Evolutionary conservation across 2,113 vertebrate genomes (phyloP), one percentile per base, ranked within the genome.

Genomic region (Amblyopsis rosae): DNA sequence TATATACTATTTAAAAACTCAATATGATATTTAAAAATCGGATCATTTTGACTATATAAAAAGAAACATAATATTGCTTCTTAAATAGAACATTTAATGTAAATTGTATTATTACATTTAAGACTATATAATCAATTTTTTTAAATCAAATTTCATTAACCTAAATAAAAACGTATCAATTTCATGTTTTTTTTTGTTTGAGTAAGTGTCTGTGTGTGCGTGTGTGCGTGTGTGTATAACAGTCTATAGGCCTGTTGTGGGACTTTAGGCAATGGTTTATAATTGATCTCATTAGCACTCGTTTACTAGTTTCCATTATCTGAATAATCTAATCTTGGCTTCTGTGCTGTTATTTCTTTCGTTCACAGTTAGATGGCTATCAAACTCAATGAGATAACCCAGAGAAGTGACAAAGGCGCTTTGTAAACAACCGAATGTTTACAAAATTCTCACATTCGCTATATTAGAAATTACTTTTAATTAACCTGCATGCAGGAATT

Each of bases 231-330:
- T 67, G 50, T 60, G 69, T 3, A 54, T n/a, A 15, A n/a, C 51
- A 17, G 51, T 53, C n/a, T 15, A 53, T n/a, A 13, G 51, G 51
- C 51, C 51, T 53, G 19, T 12, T 3, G 11, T 71, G 61, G 45
- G 12, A 72, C 59, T 56, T 79, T 70, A 15, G 65, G 59, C 71
- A 70, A 56, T 17, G 9, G 17, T 51, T 83, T 53, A 86, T 82
- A 84, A 87, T 81, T 82, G 82, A 87, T 88, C 76, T 66, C 64
- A 80, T 86, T 84, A 87, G 70, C 35, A 2, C 3, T 77, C 74
- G 83, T 69, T 82, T 65, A 73, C 77, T 84, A 80, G 72, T 59
- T 76, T 62, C 70, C 67, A 86, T 83, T 73, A 87, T 87, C 83
- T 83, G 55, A 86, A 85, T 87, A 87, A 89, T 89, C 87, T 77